Evolutionary conservation across 2,888 invertebrate species (phyloP), one percentile per base, ranked within the genome.

Genomic region (Mactromeris polynyma): DNA sequence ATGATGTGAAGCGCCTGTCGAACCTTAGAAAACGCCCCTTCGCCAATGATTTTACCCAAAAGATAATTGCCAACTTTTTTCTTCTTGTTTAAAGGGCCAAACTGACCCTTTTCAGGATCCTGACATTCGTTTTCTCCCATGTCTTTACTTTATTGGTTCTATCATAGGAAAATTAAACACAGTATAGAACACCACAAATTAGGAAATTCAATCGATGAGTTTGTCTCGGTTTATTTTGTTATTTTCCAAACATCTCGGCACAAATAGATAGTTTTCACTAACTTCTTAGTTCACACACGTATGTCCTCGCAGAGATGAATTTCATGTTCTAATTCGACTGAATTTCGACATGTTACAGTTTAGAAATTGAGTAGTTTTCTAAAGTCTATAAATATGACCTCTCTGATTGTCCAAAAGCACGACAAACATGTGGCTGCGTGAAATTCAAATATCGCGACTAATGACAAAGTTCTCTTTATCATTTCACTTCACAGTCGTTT

Each of bases 21-120:
- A 17, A 96, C 94, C 85, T 95, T 95, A 7, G 94, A 94, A 90
- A 95, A 95, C 0, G 94, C 93, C 0, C 96, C 95, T 83, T 95
- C 95, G 9, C 95, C 95, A 14, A 96, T 92, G 9, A 93, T 93
- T 21, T 91, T 89, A 11, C 94, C 95, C 7, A 96, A 90, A 9
- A 96, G 88, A 78, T 95, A 96, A 82, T 94, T 94, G 0, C 95
- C 96, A 2, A 96, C 96, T 85, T 95, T 95, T 93, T 96, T 96
- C 92, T 94, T 94, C 91, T 93, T 94, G 31, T 90, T 90, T 36
- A 85, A 46, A 21, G 42, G 78, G 36, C 78, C 78, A 83, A 69
- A 64, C 19, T 69, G 64, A 19, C 38, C 69, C 42, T 83, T 83
- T 2, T 31, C 42, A 14, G 40, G 69, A 26, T 83, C 83, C 26